Percentiles rank a stretch among this genome's conserved stretches.
These are phyloP conservation scores for Gasteruption jaculator DNA, from an alignment of 2,888 invertebrate species.

Conservation along the genomic window DNA sequence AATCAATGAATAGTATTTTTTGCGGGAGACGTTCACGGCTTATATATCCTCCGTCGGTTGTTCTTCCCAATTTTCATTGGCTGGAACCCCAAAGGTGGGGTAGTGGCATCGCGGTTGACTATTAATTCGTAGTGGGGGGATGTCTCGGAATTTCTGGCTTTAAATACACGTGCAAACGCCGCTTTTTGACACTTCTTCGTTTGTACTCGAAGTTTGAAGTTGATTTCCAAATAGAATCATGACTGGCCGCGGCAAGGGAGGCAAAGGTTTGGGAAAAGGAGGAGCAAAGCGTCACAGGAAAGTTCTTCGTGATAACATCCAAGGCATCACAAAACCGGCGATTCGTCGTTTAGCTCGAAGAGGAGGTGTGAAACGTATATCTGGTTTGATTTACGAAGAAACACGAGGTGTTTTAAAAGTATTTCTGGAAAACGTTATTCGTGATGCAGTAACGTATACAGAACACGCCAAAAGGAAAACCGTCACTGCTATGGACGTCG, in stretches of 20 bases:
- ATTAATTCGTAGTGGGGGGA: too few species aligned
- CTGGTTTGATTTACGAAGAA: constrained; percentile 76
- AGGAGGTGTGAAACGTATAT: constrained; percentile 68
- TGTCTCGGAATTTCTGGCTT: too few species aligned
- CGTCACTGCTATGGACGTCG: constrained; percentile 63
- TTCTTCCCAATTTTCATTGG: too few species aligned
- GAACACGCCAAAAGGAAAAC: constrained; percentile 76
- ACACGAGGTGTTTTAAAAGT: constrained; percentile 72
- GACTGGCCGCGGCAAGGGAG: constrained; percentile 42
- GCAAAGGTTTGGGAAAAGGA: constrained; percentile 57
- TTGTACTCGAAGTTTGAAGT: constrained; percentile 1
- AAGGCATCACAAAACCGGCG: constrained; percentile 76
- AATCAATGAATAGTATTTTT: too few species aligned
- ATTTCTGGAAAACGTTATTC: constrained; percentile 60
- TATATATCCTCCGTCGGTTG: too few species aligned
- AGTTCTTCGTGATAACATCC: constrained; percentile 74
- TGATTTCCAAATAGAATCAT: constrained; percentile 30
- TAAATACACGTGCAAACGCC: too few species aligned
- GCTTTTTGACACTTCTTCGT: too few species aligned
- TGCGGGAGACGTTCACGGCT: too few species aligned
- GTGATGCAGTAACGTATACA: constrained; percentile 64
- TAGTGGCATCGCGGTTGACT: too few species aligned
- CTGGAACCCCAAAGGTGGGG: too few species aligned
- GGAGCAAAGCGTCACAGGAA: constrained; percentile 61
- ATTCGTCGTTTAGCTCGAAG: constrained; percentile 64